Conservation (phyloP, 2,888 invertebrate species). For the Lepidonotus clava region DNA sequence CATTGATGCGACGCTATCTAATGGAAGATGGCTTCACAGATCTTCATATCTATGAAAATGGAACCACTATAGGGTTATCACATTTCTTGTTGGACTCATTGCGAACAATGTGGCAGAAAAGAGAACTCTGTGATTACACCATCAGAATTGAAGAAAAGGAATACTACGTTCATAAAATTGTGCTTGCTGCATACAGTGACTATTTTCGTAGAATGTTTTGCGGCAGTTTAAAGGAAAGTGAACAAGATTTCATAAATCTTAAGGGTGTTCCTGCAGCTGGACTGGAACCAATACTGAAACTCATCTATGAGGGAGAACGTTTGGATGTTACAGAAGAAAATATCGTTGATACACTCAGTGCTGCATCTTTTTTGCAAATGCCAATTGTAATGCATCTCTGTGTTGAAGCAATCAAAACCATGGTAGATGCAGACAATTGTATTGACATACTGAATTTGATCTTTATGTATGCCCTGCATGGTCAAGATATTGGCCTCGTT, state of each 20-base stretch:
- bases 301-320: constrained; percentile 76
- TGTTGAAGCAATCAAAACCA: constrained; percentile 74
- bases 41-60: neutral
- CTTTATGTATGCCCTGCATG: constrained; percentile 75
- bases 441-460: constrained; percentile 78
- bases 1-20: neutral
- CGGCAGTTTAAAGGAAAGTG: constrained; percentile 75
- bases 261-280: constrained; percentile 76
- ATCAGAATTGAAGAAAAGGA: neutral
- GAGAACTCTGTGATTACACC: constrained; percentile 49
- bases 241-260: constrained; percentile 71
- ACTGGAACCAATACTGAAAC: constrained; percentile 75
- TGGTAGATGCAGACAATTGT: constrained; percentile 77
- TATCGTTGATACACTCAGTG: constrained; percentile 77
- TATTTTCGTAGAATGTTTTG: constrained; percentile 79
- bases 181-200: constrained; percentile 68
- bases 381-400: constrained; percentile 78
- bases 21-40: neutral
- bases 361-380: constrained; percentile 77
- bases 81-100: neutral
- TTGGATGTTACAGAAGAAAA: constrained; percentile 73
- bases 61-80: neutral
- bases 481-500: constrained; percentile 68
- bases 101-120: constrained; percentile 31
- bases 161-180: constrained; percentile 30